Base-by-base conservation (phyloP, 2,113 vertebrate genomes). In the Lophotis ruficrista region DNA sequence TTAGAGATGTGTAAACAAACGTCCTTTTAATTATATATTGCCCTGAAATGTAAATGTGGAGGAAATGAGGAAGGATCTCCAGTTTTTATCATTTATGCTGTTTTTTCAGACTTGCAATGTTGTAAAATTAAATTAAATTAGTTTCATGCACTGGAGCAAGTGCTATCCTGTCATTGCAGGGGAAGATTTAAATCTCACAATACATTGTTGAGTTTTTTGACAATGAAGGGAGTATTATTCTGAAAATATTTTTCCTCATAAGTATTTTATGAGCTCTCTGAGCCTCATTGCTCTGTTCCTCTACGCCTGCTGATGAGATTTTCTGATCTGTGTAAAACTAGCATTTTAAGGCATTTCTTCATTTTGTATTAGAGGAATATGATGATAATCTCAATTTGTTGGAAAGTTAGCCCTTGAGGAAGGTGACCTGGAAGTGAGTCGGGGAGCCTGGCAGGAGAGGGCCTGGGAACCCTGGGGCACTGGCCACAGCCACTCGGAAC, bases 401-500 rank as follows among this genome's bases (percentile, higher is more conserved):
- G 14, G 54, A 79, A 83, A 61, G 58, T 10, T 35, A 77, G 21
- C 23, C 28, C 24, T 66, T 58, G 56, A 54, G 51, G 25, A 80
- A 71, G 28, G 16, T n/a, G 31, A 31, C 21, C 14, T 47, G 45
- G n/a, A 38, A 41, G 3, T 27, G 28, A 77, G 18, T 25, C 3
- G 1, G 14, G 16, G 12, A 84, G 24, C 54, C 13, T 72, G 54
- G 25, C 3, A 4, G n/a, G 38, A 69, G 48, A 31, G 38, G 24
- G 30, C 21, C 20, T 7, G 13, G 9, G 30, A 17, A 33, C 11
- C 30, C 41, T 48, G n/a, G 9, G 75, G 14, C 21, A 2, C 28
- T 28, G 23, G 9, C 45, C 1, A 1, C 33, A 33, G 45, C 80
- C 8, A 2, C 37, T 31, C 0, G 0, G 50, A 45, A 31, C 12